phyloP scores from a whole-genome alignment of 2,888 invertebrate genomes.

The Aquatica leii region DNA sequence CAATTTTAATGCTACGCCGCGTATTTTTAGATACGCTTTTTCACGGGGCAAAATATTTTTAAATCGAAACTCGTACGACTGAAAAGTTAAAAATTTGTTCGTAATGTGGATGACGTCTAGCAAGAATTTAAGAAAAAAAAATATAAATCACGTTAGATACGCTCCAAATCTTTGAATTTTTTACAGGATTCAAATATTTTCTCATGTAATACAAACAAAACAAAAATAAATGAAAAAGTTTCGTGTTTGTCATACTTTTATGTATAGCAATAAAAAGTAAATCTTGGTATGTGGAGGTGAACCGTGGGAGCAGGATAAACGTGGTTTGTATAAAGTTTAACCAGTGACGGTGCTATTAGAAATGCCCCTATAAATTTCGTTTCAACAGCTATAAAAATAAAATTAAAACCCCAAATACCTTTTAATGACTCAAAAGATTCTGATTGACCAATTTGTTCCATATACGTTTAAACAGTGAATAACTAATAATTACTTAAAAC shows the following conservation, averaged over 20 bases:
- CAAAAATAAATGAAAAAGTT: neutral
- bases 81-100: neutral
- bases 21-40: slow-evolving; percentile 5
- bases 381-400: neutral
- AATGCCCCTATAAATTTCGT: neutral
- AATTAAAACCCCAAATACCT: neutral
- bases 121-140: too few relatives aligned
- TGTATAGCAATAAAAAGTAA: slow-evolving; percentile 9
- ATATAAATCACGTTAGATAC: neutral
- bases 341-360: neutral
- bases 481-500: too few relatives aligned
- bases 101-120: too few relatives aligned
- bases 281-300: slow-evolving; percentile 9
- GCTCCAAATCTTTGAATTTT: neutral
- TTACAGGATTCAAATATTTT: slow-evolving; percentile 8
- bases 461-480: too few relatives aligned
- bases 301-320: slow-evolving; percentile 1
- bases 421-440: neutral
- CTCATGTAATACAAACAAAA: neutral
- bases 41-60: slow-evolving; percentile 7
- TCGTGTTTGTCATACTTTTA: slow-evolving; percentile 1
- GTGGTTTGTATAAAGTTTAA: neutral
- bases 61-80: neutral
- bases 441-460: too few relatives aligned
- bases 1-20: slow-evolving; percentile 8